Evolutionary conservation across 2,113 vertebrate species (phyloP).

Genomic region (Ailuropoda melanoleuca): DNA sequence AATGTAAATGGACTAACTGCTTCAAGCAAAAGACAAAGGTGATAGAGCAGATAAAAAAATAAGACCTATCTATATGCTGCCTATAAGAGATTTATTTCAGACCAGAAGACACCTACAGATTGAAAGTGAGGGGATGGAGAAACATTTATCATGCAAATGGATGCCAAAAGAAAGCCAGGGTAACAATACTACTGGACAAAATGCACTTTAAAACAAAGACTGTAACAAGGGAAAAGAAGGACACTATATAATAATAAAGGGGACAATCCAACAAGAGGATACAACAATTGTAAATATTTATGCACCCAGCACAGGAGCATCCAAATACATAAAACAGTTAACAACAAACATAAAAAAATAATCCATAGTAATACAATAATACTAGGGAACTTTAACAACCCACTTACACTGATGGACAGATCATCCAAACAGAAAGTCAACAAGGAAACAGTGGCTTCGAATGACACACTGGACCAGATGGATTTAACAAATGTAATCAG

Average conservation of each 20-base stretch:
- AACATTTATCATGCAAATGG: neutral
- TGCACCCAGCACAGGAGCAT: neutral
- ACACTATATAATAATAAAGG: neutral
- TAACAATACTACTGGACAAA: neutral
- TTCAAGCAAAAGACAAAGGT: neutral
- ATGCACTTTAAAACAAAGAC: neutral
- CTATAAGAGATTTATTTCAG: neutral
- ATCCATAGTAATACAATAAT: neutral
- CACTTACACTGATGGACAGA: neutral
- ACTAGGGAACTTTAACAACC: neutral
- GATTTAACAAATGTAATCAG: neutral
- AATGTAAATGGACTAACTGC: neutral
- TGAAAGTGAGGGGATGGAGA: neutral
- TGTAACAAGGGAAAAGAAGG: neutral
- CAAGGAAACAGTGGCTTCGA: neutral
- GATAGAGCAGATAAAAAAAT: neutral
- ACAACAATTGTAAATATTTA: neutral
- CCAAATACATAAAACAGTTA: neutral
- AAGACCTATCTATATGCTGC: neutral
- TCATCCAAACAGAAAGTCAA: neutral
- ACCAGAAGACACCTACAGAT: neutral
- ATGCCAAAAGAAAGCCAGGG: neutral
- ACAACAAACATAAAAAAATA: neutral
- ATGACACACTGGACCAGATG: neutral
- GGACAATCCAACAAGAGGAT: neutral